Base-by-base conservation (phyloP, 1,140 invertebrate species). In the Drosophila malerkotliana region DNA sequence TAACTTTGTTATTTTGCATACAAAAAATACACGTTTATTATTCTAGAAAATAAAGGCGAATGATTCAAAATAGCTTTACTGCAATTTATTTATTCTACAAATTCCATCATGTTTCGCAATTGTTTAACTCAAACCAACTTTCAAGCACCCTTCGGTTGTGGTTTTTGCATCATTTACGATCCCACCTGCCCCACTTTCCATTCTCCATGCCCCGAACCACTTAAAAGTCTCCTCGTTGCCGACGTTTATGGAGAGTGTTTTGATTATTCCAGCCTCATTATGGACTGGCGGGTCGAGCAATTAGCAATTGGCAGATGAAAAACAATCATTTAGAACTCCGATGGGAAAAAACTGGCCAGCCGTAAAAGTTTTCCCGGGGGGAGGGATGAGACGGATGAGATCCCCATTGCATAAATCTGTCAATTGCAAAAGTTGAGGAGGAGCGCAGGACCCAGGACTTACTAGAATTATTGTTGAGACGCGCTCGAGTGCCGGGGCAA, bases 351-450 rank as follows among this genome's bases (percentile, higher is more conserved):
- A 9, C 24, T 55, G 39, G 10, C 18, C 18, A 28, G 41, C 41
- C 41, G 15, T 44, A 48, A 68, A 68, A 64, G 26, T 48, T 28
- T 32, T 21, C 39, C 9, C 10, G 26, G 32, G 15, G 1, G 3
- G 21, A 18, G 18, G 34, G 14, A 10, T 34, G 32, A 34, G 32
- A 34, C 1, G 32, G 12, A 39, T 14, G 53, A 55, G 28, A 45
- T 73, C 49, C 4, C 18, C 56, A 51, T 44, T 58, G 76, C 71
- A 83, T 63, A 85, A 85, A 85, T 82, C 82, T 82, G 78, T 82
- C 82, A 88, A 82, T 82, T 78, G 78, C 71, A 82, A 88, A 79
- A 87, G 82, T 87, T 85, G 15, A 18, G 18, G 18, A 18, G 18
- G 18, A 75, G 58, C 60, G 56, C 82, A 14, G 21, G 24, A 8